Base-by-base conservation (phyloP, 2,113 vertebrate species). In the Chlamydotis undulata region DNA sequence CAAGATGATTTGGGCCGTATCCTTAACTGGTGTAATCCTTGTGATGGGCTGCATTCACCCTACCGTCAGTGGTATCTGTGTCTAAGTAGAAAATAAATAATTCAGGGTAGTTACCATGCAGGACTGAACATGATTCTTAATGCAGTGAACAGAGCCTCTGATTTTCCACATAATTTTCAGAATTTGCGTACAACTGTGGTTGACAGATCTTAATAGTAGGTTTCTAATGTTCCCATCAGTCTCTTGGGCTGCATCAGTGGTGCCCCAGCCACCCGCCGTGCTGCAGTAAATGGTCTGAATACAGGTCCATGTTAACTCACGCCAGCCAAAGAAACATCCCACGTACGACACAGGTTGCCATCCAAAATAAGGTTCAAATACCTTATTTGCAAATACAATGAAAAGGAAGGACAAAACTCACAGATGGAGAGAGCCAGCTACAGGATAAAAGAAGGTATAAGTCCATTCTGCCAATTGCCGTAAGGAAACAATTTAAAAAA, bases 301-400 rank as follows among this genome's bases (percentile, higher is more conserved):
- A 29, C 14, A 57, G 78, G 64, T 56, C 60, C 56, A 0, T 3
- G n/a, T 23, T 35, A 74, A 28, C 39, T 28, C 89, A 37, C 64
- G 33, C 21, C 69, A 43, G 7, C 69, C 50, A 24, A 22, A 69
- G 45, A 69, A 78, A 57, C 65, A 29, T 64, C 29, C 18, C 60
- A 9, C 17, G 2, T 24, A 7, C 45, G 47, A 9, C 60, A 39
- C 35, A 14, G 56, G 57, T 64, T 73, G 64, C 45, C 64, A 14
- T 59, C 73, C 25, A 69, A 73, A 83, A 60, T 4, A 6, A 31
- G 19, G 21, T 39, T n/a, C 52, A 47, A 91, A 91, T 47, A 52
- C 17, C 25, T 83, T 52, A 85, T 78, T 89, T 91, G 31, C 76
- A 91, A 84, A 76, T 57, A 87, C 53, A 43, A 76, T 60, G n/a